These are phyloP conservation scores for Hyphantria cunea DNA, from an alignment of 1,140 invertebrate species.

Conservation along the genomic window DNA sequence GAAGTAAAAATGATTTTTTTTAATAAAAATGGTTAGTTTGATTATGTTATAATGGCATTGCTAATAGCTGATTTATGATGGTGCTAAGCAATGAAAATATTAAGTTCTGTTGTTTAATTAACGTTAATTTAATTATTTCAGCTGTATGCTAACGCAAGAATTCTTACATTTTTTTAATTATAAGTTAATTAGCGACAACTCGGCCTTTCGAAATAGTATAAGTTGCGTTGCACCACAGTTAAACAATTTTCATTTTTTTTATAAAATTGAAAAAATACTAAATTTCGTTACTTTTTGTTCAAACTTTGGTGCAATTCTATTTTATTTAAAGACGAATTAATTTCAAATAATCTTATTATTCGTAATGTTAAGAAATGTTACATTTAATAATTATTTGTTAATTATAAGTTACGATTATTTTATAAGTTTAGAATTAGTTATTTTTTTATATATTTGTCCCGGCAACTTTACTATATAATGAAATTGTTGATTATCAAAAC, in stretches of 20 bases:
- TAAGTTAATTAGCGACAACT: conserved; percentile 22
- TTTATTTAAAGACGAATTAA: conserved; percentile 9
- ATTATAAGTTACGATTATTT: conserved; percentile 21
- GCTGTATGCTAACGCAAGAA: conserved; percentile 6
- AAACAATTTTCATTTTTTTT: not conserved
- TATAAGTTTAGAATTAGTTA: conserved; percentile 33
- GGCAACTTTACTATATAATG: conserved; percentile 13
- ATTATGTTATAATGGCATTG: not conserved
- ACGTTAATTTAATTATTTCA: conserved; percentile 35
- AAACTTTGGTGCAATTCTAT: conserved; percentile 12
- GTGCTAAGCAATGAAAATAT: conserved; percentile 49
- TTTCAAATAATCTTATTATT: conserved; percentile 6
- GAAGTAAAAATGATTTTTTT: too few relatives aligned
- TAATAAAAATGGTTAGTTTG: too few relatives aligned
- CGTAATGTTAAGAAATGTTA: conserved; percentile 8
- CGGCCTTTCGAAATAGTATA: not conserved
- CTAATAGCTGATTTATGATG: conserved; percentile 22
- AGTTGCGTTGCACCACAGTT: conserved; percentile 15
- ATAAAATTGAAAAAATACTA: not conserved
- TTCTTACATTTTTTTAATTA: conserved; percentile 10
- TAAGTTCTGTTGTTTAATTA: conserved; percentile 38
- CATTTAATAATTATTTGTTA: conserved; percentile 18
- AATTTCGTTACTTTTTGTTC: not conserved
- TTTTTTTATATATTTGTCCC: conserved; percentile 32
- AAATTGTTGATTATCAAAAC: conserved; percentile 27